Evolutionary conservation across 2,797 vertebrate genomes (phyloP).

Genomic region (Buceros bicornis): DNA sequence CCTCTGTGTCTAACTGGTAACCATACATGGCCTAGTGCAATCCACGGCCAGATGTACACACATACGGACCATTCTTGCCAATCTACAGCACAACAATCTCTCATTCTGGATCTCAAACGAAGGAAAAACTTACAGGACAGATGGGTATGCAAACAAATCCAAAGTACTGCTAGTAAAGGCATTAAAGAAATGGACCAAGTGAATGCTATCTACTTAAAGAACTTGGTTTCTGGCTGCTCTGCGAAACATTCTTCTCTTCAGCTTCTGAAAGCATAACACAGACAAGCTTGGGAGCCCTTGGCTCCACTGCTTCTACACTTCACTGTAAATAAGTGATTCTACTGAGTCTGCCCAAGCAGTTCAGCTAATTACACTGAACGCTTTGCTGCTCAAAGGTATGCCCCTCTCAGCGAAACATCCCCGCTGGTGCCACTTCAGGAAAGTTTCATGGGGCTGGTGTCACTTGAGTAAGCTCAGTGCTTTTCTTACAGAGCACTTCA

Average conservation of each 20-base stretch:
- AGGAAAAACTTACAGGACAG: neutral
- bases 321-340: neutral
- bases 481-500: neutral
- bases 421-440: neutral
- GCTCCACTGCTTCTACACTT: neutral
- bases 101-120: neutral
- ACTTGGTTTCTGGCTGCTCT: neutral
- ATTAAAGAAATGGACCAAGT: neutral
- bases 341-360: neutral
- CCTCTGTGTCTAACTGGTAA: neutral
- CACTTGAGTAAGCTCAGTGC: neutral
- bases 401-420: neutral
- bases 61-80: neutral
- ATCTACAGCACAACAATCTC: neutral
- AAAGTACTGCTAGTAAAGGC: neutral
- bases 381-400: neutral
- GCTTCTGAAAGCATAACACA: neutral
- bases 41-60: neutral
- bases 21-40: neutral
- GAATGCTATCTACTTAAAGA: slow-evolving; percentile 2
- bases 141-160: neutral
- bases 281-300: neutral
- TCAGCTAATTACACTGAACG: neutral
- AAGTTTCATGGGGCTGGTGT: neutral
- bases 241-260: neutral